phyloP scores from a whole-genome alignment of 2,888 invertebrate genomes.

The Pheosia tremula region DNA sequence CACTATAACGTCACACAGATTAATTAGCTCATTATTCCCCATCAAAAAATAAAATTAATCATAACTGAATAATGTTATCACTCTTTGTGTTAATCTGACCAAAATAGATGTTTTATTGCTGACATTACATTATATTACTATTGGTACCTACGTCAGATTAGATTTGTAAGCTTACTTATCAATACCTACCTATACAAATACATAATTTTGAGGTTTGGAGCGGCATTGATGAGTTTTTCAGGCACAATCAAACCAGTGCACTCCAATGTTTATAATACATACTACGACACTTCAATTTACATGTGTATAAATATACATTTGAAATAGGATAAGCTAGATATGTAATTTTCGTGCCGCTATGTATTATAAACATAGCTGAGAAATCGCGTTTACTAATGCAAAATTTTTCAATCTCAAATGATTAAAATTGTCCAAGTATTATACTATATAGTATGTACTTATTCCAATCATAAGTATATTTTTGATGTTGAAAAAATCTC shows the following conservation, averaged over 20 bases:
- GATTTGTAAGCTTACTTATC: slow-evolving; percentile 68
- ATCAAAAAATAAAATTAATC: slow-evolving; percentile 76
- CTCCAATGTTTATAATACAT: slow-evolving; percentile 77
- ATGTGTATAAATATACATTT: slow-evolving; percentile 11
- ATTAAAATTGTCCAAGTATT: slow-evolving; percentile 60
- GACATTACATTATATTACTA: slow-evolving; percentile 68
- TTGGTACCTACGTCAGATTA: slow-evolving; percentile 66
- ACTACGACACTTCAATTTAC: slow-evolving; percentile 45
- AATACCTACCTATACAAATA: slow-evolving; percentile 59
- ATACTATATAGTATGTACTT: slow-evolving; percentile 25
- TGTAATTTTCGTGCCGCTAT: slow-evolving; percentile 46
- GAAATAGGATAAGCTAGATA: slow-evolving; percentile 3
- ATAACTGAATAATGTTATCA: slow-evolving; percentile 84
- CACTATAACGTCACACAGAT: slow-evolving; percentile 82
- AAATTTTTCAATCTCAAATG: slow-evolving; percentile 64
- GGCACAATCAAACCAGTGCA: slow-evolving; percentile 82
- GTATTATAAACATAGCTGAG: slow-evolving; percentile 71
- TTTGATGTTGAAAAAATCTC: slow-evolving; percentile 29
- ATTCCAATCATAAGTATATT: slow-evolving; percentile 44
- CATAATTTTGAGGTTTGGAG: slow-evolving; percentile 83
- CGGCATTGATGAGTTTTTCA: slow-evolving; percentile 81
- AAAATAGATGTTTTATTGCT: slow-evolving; percentile 61
- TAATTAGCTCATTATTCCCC: slow-evolving; percentile 80
- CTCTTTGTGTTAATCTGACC: slow-evolving; percentile 71
- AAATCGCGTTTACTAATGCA: slow-evolving; percentile 65